Conservation (phyloP, 2,113 vertebrate genomes). For the Gavialis gangeticus region DNA sequence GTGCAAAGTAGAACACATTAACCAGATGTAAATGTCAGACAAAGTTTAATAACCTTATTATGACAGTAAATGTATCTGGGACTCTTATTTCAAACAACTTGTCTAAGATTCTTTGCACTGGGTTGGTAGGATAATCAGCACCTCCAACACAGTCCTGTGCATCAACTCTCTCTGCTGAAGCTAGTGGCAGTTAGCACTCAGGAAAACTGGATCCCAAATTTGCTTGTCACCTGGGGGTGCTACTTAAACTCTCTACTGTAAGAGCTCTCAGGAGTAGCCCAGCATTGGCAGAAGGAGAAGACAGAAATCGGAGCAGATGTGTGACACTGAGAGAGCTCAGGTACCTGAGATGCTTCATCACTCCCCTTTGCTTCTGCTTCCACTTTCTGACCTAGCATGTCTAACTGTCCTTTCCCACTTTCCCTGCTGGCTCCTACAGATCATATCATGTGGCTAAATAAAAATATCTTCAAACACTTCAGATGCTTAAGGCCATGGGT, state of each 20-base stretch:
- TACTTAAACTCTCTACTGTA: fast-evolving
- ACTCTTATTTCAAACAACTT: not conserved
- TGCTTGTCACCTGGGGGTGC: not conserved
- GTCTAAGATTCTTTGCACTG: not conserved
- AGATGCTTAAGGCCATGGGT: too few relatives aligned
- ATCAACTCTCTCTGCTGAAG: not conserved
- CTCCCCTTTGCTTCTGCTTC: not conserved
- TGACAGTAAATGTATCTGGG: not conserved
- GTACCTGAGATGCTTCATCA: not conserved
- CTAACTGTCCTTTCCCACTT: not conserved
- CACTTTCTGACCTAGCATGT: not conserved
- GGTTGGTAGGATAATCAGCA: not conserved
- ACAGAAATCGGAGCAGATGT: not conserved
- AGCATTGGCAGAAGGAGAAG: not conserved
- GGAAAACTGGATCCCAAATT: not conserved
- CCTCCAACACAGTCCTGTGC: not conserved
- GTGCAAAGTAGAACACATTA: not conserved
- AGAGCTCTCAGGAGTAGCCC: not conserved
- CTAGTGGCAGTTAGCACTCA: not conserved
- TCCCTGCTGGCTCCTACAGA: too few relatives aligned
- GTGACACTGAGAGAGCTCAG: not conserved
- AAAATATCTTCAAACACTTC: too few relatives aligned
- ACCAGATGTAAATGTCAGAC: not conserved
- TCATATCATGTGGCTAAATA: too few relatives aligned
- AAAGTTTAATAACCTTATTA: not conserved